A percentile compares a stretch with the other conserved stretches of the same genome.
Conservation (phyloP, 2,113 vertebrate genomes). For the Cochlearius cochlearius region DNA sequence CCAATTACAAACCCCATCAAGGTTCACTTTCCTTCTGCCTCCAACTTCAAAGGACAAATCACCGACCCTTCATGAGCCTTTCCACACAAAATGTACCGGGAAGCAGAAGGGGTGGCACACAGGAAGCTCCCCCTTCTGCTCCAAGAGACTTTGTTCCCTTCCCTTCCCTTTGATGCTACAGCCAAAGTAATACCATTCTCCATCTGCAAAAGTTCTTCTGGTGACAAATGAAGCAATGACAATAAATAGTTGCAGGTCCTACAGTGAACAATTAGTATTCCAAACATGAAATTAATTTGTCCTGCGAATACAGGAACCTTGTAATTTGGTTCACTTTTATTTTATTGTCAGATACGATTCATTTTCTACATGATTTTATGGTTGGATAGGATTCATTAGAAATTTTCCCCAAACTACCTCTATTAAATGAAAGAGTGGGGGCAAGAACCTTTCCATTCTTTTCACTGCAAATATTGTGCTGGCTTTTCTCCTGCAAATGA, state of each 20-base stretch:
- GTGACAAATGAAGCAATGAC: background rate
- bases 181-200: background rate
- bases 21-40: background rate
- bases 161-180: background rate
- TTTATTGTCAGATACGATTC: constrained; percentile 79
- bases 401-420: constrained; percentile 61
- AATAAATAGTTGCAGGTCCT: constrained; percentile 7
- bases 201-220: background rate
- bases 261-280: constrained; percentile 77
- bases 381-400: constrained; percentile 79
- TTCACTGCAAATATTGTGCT: constrained; percentile 6
- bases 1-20: background rate
- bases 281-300: constrained; percentile 82
- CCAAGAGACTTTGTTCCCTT: background rate
- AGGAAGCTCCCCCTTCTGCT: background rate
- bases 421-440: constrained; percentile 35
- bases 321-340: constrained; percentile 80
- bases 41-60: background rate
- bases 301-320: constrained; percentile 67
- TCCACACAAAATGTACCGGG: background rate
- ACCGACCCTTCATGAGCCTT: background rate
- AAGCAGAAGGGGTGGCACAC: background rate
- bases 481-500: constrained; percentile 44
- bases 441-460: constrained; percentile 16
- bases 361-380: constrained; percentile 80